Evolutionary conservation across 2,888 invertebrate species (phyloP).

Genomic region (Cactoblastis cactorum): DNA sequence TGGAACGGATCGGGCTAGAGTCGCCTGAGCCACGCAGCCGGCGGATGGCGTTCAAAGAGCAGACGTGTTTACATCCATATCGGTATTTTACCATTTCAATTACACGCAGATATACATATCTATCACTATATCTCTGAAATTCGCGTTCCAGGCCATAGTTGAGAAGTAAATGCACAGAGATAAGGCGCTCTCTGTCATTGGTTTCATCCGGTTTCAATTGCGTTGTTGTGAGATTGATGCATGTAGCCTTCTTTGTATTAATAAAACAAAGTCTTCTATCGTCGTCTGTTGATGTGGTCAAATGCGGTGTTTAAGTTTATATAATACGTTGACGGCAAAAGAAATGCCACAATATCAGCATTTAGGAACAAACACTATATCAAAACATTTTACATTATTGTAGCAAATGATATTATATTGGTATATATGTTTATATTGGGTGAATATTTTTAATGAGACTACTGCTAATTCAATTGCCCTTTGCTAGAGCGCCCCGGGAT

Average conservation of each 20-base stretch:
- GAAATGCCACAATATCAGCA: too few species aligned
- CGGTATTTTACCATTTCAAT: neutral
- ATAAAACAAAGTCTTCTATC: neutral
- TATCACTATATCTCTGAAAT: neutral
- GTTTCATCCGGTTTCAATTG: neutral
- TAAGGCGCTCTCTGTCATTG: neutral
- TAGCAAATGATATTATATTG: too few species aligned
- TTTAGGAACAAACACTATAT: too few species aligned
- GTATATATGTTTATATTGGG: too few species aligned
- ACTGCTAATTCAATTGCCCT: neutral
- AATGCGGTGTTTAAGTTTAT: too few species aligned
- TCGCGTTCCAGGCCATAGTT: neutral
- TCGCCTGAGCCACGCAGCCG: neutral
- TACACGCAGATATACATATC: neutral
- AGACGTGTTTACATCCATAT: neutral
- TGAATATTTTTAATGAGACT: too few species aligned
- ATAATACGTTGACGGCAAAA: too few species aligned
- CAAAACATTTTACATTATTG: too few species aligned
- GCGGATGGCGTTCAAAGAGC: neutral
- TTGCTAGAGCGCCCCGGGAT: slow-evolving; percentile 17
- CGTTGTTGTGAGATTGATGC: neutral
- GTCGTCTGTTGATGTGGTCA: too few species aligned
- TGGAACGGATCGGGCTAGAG: too few species aligned
- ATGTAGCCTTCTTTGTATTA: neutral
- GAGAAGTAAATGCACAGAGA: neutral